Base-by-base conservation (phyloP, 2,888 invertebrate genomes). In the Cremastobaeus sp. region DNA sequence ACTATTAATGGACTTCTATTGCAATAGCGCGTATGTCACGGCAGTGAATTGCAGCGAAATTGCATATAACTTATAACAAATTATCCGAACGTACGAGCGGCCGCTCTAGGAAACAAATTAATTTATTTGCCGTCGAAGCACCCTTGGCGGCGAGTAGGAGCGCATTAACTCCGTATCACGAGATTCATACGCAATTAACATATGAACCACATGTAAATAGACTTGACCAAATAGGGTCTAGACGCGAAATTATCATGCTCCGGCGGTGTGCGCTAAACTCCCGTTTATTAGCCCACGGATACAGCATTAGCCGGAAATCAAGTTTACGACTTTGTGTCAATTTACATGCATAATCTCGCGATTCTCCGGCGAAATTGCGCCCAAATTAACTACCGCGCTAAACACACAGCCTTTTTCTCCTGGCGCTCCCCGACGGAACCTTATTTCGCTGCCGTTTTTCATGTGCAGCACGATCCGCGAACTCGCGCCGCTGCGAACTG, bases 311-410 rank as follows among this genome's bases (percentile, higher is more conserved):
- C 52, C 34, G 21, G 6, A 55, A 70, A 62, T 47, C 57, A 64
- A 71, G 65, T 71, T 64, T 45, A 48, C 57, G 52, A 50, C 71
- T 71, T 65, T 59, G 50, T 14, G 47, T 55, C 70, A 60, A 69
- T 60, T 69, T 54, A 54, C 54, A 54, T 70, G 43, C 48, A 62
- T 62, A 55, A 70, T 62, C 48, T 55, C 12, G 39, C 43, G 20
- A 70, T 62, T 48, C 35, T 12, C 48, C 3, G 2, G 8, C 50
- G 15, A 43, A 59, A 59, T 68, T 45, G 45, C 20, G 5, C 3
- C 21, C 9, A 41, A 52, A 62, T 43, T 57, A 47, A 17, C 43
- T 5, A 15, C 34, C 14, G 30, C 20, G 15, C 2, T 12, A n/a
- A n/a, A n/a, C n/a, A n/a, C n/a, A n/a, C n/a, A n/a, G n/a, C 11